Base-by-base conservation (phyloP, 1,140 invertebrate genomes). In the Sminthurides bifidus region DNA sequence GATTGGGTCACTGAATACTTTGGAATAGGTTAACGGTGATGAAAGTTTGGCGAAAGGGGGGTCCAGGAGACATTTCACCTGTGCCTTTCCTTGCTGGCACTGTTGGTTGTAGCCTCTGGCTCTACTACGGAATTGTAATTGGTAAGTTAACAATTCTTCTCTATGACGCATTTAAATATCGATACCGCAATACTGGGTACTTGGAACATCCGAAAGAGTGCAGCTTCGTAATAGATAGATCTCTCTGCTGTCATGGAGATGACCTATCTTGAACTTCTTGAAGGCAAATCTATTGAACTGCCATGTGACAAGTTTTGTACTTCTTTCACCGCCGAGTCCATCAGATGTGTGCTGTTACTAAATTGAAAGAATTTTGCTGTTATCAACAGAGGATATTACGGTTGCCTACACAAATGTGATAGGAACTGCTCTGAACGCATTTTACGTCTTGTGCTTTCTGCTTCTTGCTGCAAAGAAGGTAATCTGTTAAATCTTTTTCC, bases 361-460 rank as follows among this genome's bases (percentile, higher is more conserved):
- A 24, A 26, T 10, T 26, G 17, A 30, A 48, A 37, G 24, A 26
- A 5, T 35, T 49, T 35, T 35, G 8, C 35, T 23, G 51, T 40
- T 52, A 17, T 27, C 37, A 68, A 80, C 81, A 59, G 66, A 74
- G 51, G 82, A 85, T 68, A 68, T 67, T 19, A 80, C 79, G 56
- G 73, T 87, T 58, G 74, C 81, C 45, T 67, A 79, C 59, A 82
- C 85, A 2, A 86, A 87, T 70, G 66, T 74, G 27, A 75, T 83
- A 66, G 84, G 84, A 27, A 64, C 76, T n/a, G 59, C 72, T 37
- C 71, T 85, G 35, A 82, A 84, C 72, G 67, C 77, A 45, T 71
- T 69, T 24, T 85, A 85, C 66, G 71, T 77, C 17, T 59, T 75
- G 23, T 73, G 81, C 52, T 84, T 79, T 69, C 76, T 77, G 52